phyloP scores from a whole-genome alignment of 2,888 invertebrate genomes.

The Oxytorus armatus region DNA sequence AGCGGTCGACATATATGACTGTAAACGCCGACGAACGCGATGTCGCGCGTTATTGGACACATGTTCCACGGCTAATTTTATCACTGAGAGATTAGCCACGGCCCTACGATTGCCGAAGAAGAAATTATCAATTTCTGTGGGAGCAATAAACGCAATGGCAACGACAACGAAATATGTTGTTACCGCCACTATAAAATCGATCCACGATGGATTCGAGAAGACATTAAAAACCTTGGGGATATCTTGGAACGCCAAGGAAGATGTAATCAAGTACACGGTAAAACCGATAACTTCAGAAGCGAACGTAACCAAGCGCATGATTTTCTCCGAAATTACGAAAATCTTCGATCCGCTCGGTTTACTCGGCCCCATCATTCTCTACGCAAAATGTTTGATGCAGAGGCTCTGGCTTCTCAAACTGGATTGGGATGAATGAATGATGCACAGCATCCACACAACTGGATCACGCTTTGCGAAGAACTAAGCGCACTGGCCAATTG shows the following conservation, averaged over 20 bases:
- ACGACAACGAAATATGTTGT: neutral
- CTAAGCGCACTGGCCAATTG: conserved; percentile 6
- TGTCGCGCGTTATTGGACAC: conserved; percentile 21
- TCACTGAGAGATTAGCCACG: conserved; percentile 20
- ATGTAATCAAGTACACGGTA: conserved; percentile 38
- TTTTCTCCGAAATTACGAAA: conserved; percentile 50
- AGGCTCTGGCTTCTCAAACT: conserved; percentile 51
- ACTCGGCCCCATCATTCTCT: conserved; percentile 55
- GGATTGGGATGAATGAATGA: conserved; percentile 51
- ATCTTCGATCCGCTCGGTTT: conserved; percentile 66
- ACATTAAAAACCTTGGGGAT: conserved; percentile 46
- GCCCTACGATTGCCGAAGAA: neutral
- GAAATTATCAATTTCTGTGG: conserved; percentile 4
- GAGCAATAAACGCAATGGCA: neutral
- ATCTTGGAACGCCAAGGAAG: conserved; percentile 32
- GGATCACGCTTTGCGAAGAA: conserved; percentile 30
- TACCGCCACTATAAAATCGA: neutral
- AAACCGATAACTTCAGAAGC: neutral
- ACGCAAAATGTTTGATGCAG: conserved; percentile 57
- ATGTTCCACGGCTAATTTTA: conserved; percentile 32
- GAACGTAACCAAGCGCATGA: conserved; percentile 40
- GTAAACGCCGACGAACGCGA: conserved; percentile 2
- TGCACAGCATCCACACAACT: conserved; percentile 28
- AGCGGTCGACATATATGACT: conserved; percentile 25
- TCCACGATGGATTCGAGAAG: conserved; percentile 1